These are phyloP conservation scores for Stenolophus ochropezus DNA, from an alignment of 2,888 invertebrate species.

Conservation along the genomic window DNA sequence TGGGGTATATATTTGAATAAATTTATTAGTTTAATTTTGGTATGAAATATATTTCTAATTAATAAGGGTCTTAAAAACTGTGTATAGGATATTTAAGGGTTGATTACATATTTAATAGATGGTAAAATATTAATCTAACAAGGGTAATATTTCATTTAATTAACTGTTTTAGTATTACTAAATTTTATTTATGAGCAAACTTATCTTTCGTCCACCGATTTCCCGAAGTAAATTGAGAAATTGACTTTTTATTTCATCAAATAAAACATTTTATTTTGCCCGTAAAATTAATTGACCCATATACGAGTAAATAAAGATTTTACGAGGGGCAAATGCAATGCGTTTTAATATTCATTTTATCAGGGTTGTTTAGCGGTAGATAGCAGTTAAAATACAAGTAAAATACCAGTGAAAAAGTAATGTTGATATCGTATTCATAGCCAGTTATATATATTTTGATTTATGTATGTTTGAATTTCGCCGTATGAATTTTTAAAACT, in stretches of 20 bases:
- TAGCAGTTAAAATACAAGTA: neutral
- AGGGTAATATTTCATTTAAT: neutral
- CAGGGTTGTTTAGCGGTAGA: neutral
- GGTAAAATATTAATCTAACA: too few species aligned
- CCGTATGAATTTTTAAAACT: neutral
- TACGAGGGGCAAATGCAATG: neutral
- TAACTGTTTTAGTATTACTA: neutral
- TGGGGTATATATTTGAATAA: too few species aligned
- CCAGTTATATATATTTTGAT: neutral
- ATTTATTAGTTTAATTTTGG: too few species aligned
- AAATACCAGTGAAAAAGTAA: neutral
- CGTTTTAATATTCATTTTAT: neutral
- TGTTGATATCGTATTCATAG: neutral
- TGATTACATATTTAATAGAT: neutral
- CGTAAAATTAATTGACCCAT: neutral
- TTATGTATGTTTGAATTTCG: neutral
- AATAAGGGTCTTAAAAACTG: too few species aligned
- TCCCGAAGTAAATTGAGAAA: neutral
- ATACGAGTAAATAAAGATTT: conserved; percentile 25
- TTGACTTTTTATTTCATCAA: conserved; percentile 18
- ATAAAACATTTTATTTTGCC: conserved; percentile 16
- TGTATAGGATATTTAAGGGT: neutral
- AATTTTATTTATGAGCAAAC: neutral
- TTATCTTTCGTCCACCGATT: neutral
- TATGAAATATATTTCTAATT: too few species aligned